Evolutionary conservation across 1,140 invertebrate species (phyloP).

Genomic region (Zaprionus lachaisei): DNA sequence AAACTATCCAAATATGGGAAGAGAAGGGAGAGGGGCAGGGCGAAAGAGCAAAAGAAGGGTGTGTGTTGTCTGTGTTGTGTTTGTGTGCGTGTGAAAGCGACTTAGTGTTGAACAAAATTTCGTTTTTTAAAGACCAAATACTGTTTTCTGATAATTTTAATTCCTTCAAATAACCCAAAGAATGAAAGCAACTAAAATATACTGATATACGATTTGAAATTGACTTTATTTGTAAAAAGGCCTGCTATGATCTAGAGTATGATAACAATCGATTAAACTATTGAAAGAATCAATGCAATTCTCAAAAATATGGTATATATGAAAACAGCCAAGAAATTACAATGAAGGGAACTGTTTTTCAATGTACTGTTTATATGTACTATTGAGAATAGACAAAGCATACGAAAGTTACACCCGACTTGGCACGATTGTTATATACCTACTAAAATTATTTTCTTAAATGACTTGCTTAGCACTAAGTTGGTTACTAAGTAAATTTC

Average conservation of each 20-base stretch:
- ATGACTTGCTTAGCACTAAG: too few species aligned
- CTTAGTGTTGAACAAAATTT: conserved; percentile 17
- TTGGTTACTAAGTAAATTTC: too few species aligned
- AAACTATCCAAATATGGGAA: conserved; percentile 13
- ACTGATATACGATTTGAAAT: conserved; percentile 20
- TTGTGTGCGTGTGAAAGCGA: background rate
- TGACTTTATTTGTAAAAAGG: conserved; percentile 1
- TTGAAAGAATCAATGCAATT: too few species aligned
- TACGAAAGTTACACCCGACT: too few species aligned
- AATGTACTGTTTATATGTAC: too few species aligned
- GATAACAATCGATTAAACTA: too few species aligned
- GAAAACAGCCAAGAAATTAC: too few species aligned
- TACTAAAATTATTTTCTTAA: too few species aligned
- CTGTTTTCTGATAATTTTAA: conserved; percentile 34
- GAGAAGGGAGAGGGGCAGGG: background rate
- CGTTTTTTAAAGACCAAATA: conserved; percentile 17
- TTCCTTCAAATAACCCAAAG: conserved; percentile 30
- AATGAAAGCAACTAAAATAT: conserved; percentile 37
- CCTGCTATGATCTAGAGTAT: conserved; percentile 7
- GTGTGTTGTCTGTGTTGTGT: background rate
- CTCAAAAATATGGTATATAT: too few species aligned
- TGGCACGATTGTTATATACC: too few species aligned
- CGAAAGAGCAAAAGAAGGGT: background rate
- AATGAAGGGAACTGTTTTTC: too few species aligned
- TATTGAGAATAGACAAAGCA: too few species aligned